These are phyloP conservation scores for Rambutsinella grinnellia DNA, from an alignment of 2,888 invertebrate species.

Conservation along the genomic window DNA sequence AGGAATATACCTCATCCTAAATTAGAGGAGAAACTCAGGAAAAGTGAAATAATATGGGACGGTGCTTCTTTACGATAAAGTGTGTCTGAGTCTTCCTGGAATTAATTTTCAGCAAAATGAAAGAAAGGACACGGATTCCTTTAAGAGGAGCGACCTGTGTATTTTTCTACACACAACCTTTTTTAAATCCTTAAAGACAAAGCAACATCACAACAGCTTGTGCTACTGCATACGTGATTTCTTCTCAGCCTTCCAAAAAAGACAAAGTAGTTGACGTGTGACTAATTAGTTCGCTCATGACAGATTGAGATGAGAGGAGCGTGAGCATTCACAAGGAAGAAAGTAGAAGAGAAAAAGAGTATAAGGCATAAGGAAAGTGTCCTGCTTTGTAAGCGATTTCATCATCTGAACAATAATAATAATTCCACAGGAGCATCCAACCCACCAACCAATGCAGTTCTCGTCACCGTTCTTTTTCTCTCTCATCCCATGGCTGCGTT, in stretches of 20 bases:
- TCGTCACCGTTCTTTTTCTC: slow-evolving; percentile 23
- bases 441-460: slow-evolving; percentile 22
- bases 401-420: slow-evolving; percentile 49
- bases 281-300: slow-evolving; percentile 66
- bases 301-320: slow-evolving; percentile 64
- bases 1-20: no score
- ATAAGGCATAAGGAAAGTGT: slow-evolving; percentile 44
- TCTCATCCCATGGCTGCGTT: slow-evolving; percentile 47
- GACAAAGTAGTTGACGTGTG: slow-evolving; percentile 63
- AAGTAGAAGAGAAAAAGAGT: slow-evolving; percentile 3
- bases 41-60: no score
- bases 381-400: slow-evolving; percentile 48
- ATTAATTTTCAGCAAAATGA: no score
- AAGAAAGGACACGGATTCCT: no score
- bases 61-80: no score
- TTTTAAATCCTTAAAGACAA: no score
- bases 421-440: slow-evolving; percentile 52
- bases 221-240: slow-evolving; percentile 58
- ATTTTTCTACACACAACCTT: no score
- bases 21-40: no score
- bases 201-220: slow-evolving; percentile 39
- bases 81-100: no score
- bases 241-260: slow-evolving; percentile 41
- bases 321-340: slow-evolving; percentile 23
- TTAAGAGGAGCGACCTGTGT: no score